Evolutionary conservation across 2,113 vertebrate species (phyloP).

Genomic region (Pluvianellus socialis): DNA sequence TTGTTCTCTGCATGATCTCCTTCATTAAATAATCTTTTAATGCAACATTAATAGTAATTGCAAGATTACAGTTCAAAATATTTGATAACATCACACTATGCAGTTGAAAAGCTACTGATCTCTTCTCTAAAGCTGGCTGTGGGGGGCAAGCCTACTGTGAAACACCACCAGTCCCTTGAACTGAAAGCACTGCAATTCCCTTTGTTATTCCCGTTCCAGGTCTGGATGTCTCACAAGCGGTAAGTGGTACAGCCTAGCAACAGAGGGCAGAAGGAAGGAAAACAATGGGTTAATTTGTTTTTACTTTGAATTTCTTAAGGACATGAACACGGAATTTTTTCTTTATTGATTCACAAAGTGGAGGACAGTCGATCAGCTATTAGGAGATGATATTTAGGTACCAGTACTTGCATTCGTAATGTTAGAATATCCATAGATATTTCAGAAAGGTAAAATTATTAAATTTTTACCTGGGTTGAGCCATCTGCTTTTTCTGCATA

Average conservation of each 20-base stretch:
- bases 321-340: rapidly evolving
- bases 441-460: background rate
- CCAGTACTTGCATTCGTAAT: background rate
- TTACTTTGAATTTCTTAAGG: background rate
- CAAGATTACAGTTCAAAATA: slow-evolving; percentile 78
- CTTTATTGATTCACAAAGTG: background rate
- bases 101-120: slow-evolving; percentile 51
- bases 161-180: background rate
- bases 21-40: slow-evolving; percentile 80
- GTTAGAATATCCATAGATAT: background rate
- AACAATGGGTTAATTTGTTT: background rate
- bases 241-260: background rate
- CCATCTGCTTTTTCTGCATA: background rate
- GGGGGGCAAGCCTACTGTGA: slow-evolving; percentile 38
- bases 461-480: background rate
- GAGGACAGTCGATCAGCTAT: background rate
- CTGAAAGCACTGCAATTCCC: background rate
- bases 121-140: slow-evolving; percentile 64
- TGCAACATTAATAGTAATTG: slow-evolving; percentile 78
- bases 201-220: background rate
- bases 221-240: background rate
- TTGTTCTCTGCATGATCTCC: slow-evolving; percentile 72
- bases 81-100: slow-evolving; percentile 75
- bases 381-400: background rate
- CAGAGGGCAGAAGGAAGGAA: background rate